Evolutionary conservation across 2,888 invertebrate genomes (phyloP), one percentile per base, ranked within the genome.

Genomic region (Drosophila cognata): DNA sequence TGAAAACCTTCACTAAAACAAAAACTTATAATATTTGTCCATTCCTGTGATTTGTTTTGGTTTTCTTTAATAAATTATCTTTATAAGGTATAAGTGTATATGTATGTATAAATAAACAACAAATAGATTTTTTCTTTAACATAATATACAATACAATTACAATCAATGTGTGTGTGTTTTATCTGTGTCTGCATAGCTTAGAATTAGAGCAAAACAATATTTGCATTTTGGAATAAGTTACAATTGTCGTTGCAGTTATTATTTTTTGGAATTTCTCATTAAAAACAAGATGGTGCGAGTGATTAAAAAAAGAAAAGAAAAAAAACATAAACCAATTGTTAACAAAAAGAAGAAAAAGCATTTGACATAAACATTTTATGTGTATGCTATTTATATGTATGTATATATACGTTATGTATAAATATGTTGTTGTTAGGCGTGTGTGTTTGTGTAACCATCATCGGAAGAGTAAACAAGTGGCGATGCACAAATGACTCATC

Each of bases 91-190:
- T 77, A 66, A 67, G 77, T 74, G 74, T 85, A 77, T 79, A 81
- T 81, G 73, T 83, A 78, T 82, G 73, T 86, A 87, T 87, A 87
- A 87, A 88, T 87, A 87, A 87, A 87, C 89, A 89, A 86, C 89
- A 87, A 89, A 88, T 84, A 88, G 88, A 82, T 72, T 63, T 68
- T 72, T 78, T 71, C 35, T 55, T 25, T 66, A 88, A 86, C 86
- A 82, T 88, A 86, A 86, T 88, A 85, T 88, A 84, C 88, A 85
- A 66, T 82, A 86, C 79, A 78, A 80, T 83, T 80, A 88, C 84
- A 71, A 79, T 78, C 76, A 81, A 83, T 77, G 55, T 69, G 63
- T 71, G 48, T 64, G 59, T 64, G 58, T 62, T 62, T 65, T 58
- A 62, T 29, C n/a, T 33, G 41, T 43, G 21, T 60, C 59, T 68